Base-by-base conservation (phyloP, 2,797 vertebrate genomes). In the Molothrus aeneus region DNA sequence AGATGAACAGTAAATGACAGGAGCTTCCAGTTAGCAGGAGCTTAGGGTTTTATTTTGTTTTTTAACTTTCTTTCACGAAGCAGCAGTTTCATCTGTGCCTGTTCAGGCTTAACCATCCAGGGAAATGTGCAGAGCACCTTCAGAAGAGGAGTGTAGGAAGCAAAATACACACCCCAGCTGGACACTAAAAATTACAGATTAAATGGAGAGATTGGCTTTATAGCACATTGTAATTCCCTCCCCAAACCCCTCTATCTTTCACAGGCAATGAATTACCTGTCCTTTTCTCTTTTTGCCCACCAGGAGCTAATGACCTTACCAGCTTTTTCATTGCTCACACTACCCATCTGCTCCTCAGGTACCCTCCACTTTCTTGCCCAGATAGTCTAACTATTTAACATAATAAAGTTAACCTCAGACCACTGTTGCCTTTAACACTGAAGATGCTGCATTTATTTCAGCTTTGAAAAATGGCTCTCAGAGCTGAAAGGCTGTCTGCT, bases 291-390 rank as follows among this genome's bases (percentile, higher is more conserved):
- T 93, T 92, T 64, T 91, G 26, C 92, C 87, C 45, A 17, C 57
- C 64, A 92, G 68, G 68, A 90, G 26, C 56, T 88, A 90, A 86
- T 84, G 86, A 93, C 83, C 88, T 95, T 87, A 82, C 84, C 80
- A 93, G 53, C 77, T 86, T 93, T 75, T 70, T 75, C 73, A 53
- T 82, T 83, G 56, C 64, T 83, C 24, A 38, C 54, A 81, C 26
- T 17, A 42, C 56, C 79, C 47, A 11, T 28, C 18, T 11, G 15
- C 56, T 94, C 86, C 34, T 45, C 66, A 68, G 81, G 80, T 82
- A 71, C 64, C 48, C 48, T 68, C 6, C 19, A 47, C 63, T 86
- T 94, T 85, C 56, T 90, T 5, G 3, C 47, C 45, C 43, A 68
- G 34, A 68, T 20, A 86, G 56, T 51, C 56, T 75, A 83, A 85